Base-by-base conservation (phyloP, 2,113 vertebrate species). In the Lichenostomus cassidix region DNA sequence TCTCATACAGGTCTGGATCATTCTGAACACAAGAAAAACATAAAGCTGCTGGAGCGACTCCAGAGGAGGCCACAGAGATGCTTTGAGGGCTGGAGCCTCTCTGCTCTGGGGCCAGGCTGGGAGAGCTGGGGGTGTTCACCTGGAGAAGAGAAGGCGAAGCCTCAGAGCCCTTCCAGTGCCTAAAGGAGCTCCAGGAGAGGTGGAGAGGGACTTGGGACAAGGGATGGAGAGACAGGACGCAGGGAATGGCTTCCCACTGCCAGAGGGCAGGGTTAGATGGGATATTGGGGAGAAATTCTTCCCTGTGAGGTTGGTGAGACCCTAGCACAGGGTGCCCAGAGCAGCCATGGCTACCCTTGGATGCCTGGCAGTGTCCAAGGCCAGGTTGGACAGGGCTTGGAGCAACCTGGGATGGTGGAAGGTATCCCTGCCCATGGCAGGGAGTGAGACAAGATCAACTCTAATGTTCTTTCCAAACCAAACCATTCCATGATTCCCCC, bases 371-470 rank as follows among this genome's bases (percentile, higher is more conserved):
- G 58, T 79, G 75, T 0, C 65, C 41, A 47, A 63, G 41, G 41
- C 41, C 47, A 41, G 47, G n/a, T 0, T 79, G 65, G 74, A 6
- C 0, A 1, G 25, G 41, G 1, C 1, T 78, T 1, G 42, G 67
- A 65, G 27, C 27, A 3, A 0, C 22, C 31, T 80, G 76, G 35
- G 12, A 12, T 0, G 4, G 35, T 42, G 50, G 50, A 0, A 1
- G 28, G 9, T 33, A 39, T 60, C 46, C 33, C 23, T 31, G 39
- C 39, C 39, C 39, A 23, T 58, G 68, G 42, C 22, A 55, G 17
- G 14, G 7, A 9, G 8, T 53, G n/a, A 19, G 3, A 41, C 33
- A 9, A 10, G 39, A 58, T 50, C 9, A 9, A 5, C 21, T 41
- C 50, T 37, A 16, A 65, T 19, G 12, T 74, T 15, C 15, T 24